These are phyloP conservation scores for Calidris pygmaea DNA, from an alignment of 2,113 vertebrate species.

Conservation along the genomic window DNA sequence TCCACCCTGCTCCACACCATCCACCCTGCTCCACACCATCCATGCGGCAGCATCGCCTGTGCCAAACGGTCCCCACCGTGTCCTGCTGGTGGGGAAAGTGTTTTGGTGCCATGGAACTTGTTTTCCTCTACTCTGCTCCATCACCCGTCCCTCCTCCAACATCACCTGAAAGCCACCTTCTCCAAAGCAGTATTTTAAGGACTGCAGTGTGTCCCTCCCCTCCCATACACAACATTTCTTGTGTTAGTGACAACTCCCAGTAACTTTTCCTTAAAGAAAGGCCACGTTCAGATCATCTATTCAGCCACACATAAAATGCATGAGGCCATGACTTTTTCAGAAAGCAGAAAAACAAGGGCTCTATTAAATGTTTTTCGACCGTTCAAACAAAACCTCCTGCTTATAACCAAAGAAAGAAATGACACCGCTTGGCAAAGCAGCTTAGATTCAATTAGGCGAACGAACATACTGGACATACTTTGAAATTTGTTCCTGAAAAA, in stretches of 20 bases:
- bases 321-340: not conserved
- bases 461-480: not conserved
- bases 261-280: not conserved
- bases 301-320: not conserved
- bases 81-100: not conserved
- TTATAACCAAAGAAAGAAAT: not conserved
- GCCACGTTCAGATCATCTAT: not conserved
- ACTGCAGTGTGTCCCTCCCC: not conserved
- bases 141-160: not conserved
- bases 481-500: not conserved
- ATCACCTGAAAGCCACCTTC: not conserved
- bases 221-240: not conserved
- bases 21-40: not conserved
- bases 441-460: not conserved
- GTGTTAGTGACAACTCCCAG: not conserved
- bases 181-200: not conserved
- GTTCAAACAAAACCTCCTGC: not conserved
- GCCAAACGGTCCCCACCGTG: not conserved
- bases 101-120: not conserved
- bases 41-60: not conserved
- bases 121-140: not conserved
- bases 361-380: not conserved
- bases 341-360: not conserved
- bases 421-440: not conserved
- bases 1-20: not conserved